These are phyloP conservation scores for Aphrophora alni DNA, from an alignment of 2,888 invertebrate species.

Conservation along the genomic window DNA sequence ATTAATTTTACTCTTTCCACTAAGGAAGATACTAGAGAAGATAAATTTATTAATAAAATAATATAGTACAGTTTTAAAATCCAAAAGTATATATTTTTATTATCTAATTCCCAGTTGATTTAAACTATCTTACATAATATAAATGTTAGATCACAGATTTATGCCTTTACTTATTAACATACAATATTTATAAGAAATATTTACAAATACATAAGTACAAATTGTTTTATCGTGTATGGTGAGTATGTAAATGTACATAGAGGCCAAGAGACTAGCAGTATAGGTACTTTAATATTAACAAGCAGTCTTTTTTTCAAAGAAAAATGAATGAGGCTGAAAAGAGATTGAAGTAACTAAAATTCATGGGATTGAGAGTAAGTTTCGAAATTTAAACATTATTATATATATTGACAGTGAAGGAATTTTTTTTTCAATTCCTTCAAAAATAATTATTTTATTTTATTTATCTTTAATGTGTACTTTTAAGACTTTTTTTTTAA, in stretches of 20 bases:
- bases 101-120: not conserved
- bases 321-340: too few relatives aligned
- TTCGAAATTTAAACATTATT: too few relatives aligned
- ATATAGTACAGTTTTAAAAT: not conserved
- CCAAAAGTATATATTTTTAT: not conserved
- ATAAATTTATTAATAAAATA: not conserved
- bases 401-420: too few relatives aligned
- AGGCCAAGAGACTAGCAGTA: not conserved
- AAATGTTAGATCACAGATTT: conserved; percentile 2
- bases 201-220: not conserved
- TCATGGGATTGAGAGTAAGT: too few relatives aligned
- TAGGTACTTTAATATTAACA: not conserved
- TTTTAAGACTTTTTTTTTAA: too few relatives aligned
- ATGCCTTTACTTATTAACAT: not conserved
- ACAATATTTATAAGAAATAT: not conserved
- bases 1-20: too few relatives aligned
- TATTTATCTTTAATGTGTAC: too few relatives aligned
- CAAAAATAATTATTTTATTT: too few relatives aligned
- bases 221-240: too few relatives aligned
- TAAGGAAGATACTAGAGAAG: not conserved
- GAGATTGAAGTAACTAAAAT: too few relatives aligned
- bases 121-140: not conserved
- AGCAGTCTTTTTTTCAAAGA: not conserved
- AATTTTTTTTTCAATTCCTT: too few relatives aligned
- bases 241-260: not conserved